phyloP scores from a whole-genome alignment of 2,888 invertebrate genomes.

The Sussaba pulchella region DNA sequence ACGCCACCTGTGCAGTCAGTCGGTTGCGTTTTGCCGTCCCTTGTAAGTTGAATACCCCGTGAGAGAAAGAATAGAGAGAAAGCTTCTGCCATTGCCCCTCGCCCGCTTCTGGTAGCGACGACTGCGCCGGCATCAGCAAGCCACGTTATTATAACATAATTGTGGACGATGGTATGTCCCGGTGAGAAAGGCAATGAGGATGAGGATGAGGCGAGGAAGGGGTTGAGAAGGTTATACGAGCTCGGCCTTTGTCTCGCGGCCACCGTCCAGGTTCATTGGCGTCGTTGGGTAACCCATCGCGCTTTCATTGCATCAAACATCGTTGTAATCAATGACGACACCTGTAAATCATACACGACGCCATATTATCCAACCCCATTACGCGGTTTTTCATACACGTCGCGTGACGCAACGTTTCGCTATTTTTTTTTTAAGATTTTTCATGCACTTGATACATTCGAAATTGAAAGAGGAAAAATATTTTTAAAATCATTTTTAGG shows the following conservation, averaged over 20 bases:
- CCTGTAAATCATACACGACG: conserved; percentile 10
- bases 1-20: conserved; percentile 67
- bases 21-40: conserved; percentile 39
- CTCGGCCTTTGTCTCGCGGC: conserved; percentile 68
- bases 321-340: conserved; percentile 25
- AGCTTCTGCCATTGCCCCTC: conserved; percentile 18
- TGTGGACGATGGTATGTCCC: conserved; percentile 70
- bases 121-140: conserved; percentile 43
- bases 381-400: not conserved
- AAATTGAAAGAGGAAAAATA: too few relatives aligned
- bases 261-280: conserved; percentile 34
- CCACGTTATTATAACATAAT: conserved; percentile 76
- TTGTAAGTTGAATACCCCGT: too few relatives aligned
- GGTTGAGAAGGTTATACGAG: not conserved
- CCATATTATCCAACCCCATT: conserved; percentile 24
- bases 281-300: conserved; percentile 18
- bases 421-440: not conserved
- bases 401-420: not conserved
- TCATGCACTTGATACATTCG: too few relatives aligned
- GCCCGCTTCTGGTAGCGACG: conserved; percentile 53
- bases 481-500: too few relatives aligned
- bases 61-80: too few relatives aligned
- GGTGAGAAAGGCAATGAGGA: conserved; percentile 34
- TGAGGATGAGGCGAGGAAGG: conserved; percentile 21
- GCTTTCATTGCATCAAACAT: conserved; percentile 19